These are phyloP conservation scores for Eledona agricola DNA, from an alignment of 2,888 invertebrate genomes.

Conservation along the genomic window DNA sequence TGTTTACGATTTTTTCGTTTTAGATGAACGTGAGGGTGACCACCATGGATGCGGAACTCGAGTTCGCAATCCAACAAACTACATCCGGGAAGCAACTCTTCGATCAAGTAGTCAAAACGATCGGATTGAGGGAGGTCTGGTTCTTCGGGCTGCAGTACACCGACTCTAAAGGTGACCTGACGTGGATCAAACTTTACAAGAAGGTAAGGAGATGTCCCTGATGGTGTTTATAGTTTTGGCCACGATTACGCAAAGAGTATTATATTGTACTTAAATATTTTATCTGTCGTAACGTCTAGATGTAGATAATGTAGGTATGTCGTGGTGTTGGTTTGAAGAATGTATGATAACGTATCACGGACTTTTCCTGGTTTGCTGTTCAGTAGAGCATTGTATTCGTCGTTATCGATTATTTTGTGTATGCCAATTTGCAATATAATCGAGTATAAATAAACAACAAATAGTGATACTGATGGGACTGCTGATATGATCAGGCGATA, in stretches of 20 bases:
- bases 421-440: no score
- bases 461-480: no score
- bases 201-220: constrained; percentile 83
- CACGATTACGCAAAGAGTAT: constrained; percentile 4
- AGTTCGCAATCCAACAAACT: constrained; percentile 99
- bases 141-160: constrained; percentile 99
- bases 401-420: no score
- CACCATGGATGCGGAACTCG: constrained; percentile 99
- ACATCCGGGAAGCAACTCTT: constrained; percentile 99
- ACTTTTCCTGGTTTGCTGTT: no score
- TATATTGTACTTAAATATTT: constrained; percentile 6
- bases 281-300: constrained; percentile 12
- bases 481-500: no score
- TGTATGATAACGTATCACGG: no score
- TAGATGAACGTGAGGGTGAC: constrained; percentile 99
- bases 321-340: background rate
- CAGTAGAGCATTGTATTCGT: no score
- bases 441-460: no score
- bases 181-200: constrained; percentile 99
- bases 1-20: constrained; percentile 37
- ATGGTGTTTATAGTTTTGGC: background rate
- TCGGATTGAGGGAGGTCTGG: constrained; percentile 99
- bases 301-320: constrained; percentile 14
- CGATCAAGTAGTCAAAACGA: constrained; percentile 99
- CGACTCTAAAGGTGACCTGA: constrained; percentile 96